phyloP scores from a whole-genome alignment of 2,113 vertebrate genomes.

The Cololabis saira region DNA sequence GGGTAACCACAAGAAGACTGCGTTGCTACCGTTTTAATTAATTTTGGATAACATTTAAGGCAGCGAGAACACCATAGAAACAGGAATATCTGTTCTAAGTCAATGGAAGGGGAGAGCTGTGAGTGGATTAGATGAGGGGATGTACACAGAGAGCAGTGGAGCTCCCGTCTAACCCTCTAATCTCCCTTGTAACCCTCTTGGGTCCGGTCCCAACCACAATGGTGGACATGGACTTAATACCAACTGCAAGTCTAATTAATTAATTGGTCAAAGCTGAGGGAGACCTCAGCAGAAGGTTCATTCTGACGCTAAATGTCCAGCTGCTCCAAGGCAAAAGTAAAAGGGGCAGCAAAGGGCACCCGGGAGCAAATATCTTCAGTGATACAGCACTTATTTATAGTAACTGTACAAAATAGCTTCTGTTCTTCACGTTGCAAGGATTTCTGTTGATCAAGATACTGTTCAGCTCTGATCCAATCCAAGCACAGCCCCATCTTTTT shows the following conservation, averaged over 20 bases:
- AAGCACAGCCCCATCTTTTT: too few species aligned
- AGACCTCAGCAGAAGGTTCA: constrained; percentile 22
- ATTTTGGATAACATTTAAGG: constrained; percentile 40
- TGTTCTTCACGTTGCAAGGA: neutral
- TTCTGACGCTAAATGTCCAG: constrained; percentile 28
- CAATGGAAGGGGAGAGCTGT: constrained; percentile 5
- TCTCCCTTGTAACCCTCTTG: constrained; percentile 33
- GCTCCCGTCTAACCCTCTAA: constrained; percentile 19
- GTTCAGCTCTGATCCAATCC: neutral
- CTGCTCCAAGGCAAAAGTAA: constrained; percentile 14
- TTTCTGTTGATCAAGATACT: neutral
- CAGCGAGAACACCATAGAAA: neutral
- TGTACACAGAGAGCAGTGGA: constrained; percentile 23
- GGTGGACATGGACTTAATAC: constrained; percentile 28
- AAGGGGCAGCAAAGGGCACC: constrained; percentile 23
- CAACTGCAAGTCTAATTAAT: constrained; percentile 62
- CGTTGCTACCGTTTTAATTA: constrained; percentile 33
- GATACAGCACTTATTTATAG: constrained; percentile 48
- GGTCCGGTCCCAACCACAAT: constrained; percentile 30
- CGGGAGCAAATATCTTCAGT: constrained; percentile 52
- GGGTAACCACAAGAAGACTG: constrained; percentile 34
- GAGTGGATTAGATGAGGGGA: neutral
- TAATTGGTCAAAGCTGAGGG: constrained; percentile 41
- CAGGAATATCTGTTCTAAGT: constrained; percentile 22
- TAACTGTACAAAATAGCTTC: constrained; percentile 11